Percentiles rank a stretch among this genome's conserved stretches.
Evolutionary conservation across 2,888 invertebrate species (phyloP).

Genomic region (Lasioglossum malachurum): DNA sequence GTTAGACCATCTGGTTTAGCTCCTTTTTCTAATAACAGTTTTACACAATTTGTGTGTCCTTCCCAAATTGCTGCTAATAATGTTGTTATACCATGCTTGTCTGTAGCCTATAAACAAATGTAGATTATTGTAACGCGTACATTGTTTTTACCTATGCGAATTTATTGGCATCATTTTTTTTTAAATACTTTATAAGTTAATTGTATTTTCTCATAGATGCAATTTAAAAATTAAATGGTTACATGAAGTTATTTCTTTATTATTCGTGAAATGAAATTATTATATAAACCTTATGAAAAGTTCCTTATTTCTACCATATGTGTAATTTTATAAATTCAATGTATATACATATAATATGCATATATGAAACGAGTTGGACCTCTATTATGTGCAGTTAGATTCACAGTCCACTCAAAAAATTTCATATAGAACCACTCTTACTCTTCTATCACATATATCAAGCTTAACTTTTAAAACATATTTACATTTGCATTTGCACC

Average conservation of each 20-base stretch:
- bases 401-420: neutral
- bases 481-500: conserved; percentile 98
- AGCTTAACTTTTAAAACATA: conserved; percentile 5
- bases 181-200: neutral
- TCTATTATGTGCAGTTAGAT: neutral
- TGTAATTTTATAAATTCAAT: neutral
- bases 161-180: neutral
- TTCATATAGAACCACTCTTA: neutral
- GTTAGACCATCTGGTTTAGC: conserved; percentile 88
- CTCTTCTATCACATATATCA: neutral
- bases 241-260: neutral
- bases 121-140: neutral
- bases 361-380: neutral
- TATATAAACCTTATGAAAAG: neutral
- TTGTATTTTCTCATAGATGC: neutral
- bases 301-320: neutral
- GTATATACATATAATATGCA: neutral
- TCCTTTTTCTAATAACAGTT: conserved; percentile 94
- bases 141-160: neutral
- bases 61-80: conserved; percentile 98
- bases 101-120: conserved; percentile 89
- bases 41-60: conserved; percentile 96
- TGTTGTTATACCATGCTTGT: conserved; percentile 98
- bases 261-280: neutral
- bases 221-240: neutral